These are phyloP conservation scores for Carposina sasakii DNA, from an alignment of 1,140 invertebrate genomes.

Conservation along the genomic window DNA sequence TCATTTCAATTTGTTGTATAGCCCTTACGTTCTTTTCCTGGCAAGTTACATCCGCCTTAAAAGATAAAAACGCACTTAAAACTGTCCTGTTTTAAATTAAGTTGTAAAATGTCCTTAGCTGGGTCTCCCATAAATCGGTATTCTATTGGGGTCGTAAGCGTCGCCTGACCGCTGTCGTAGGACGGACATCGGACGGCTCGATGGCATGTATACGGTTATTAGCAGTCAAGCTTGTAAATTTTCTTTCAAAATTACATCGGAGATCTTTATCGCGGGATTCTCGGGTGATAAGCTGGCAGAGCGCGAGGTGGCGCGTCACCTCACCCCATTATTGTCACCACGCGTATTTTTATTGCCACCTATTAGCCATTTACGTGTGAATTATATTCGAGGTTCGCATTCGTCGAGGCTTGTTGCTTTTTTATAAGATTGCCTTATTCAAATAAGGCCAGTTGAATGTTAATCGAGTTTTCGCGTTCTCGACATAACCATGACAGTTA, in stretches of 20 bases:
- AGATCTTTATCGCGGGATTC: constrained; percentile 47
- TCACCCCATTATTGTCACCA: constrained; percentile 47
- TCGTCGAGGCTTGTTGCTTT: constrained; percentile 50
- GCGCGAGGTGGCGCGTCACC: constrained; percentile 28
- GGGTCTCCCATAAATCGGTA: constrained; percentile 55
- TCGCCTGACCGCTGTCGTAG: constrained; percentile 27
- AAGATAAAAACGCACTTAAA: constrained; percentile 19
- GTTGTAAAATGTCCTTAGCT: constrained; percentile 49
- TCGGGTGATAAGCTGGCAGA: constrained; percentile 33
- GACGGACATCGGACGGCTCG: constrained; percentile 39
- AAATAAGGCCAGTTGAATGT: constrained; percentile 39
- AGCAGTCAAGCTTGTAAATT: constrained; percentile 57
- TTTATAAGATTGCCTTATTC: constrained; percentile 43
- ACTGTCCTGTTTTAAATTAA: constrained; percentile 46
- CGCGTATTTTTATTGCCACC: constrained; percentile 43
- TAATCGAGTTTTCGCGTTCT: constrained; percentile 38
- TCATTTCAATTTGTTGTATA: constrained; percentile 8
- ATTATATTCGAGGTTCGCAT: constrained; percentile 55
- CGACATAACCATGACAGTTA: constrained; percentile 24
- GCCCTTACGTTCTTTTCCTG: too few species aligned
- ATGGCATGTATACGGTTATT: constrained; percentile 61
- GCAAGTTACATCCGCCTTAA: too few species aligned
- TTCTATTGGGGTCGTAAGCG: constrained; percentile 55
- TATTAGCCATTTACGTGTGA: constrained; percentile 54
- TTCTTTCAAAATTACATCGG: constrained; percentile 47